Conservation (phyloP, 2,113 vertebrate species). For the Colaptes auratus region DNA sequence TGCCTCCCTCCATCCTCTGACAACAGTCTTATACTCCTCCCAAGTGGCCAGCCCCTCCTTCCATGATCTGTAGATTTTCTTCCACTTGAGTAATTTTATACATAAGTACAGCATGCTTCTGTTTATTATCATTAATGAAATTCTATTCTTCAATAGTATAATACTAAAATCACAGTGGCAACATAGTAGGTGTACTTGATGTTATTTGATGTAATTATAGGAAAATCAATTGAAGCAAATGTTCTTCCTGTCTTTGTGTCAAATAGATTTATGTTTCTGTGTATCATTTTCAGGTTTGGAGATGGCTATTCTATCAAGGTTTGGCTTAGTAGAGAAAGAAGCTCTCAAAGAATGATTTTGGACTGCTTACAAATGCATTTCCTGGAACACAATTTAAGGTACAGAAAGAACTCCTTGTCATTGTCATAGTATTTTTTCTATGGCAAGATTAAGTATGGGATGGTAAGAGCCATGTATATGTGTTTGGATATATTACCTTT, state of each 20-base stretch:
- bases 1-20: no score
- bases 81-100: not conserved
- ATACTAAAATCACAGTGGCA: not conserved
- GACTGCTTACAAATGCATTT: conserved; percentile 55
- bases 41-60: no score
- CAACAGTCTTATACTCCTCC: no score
- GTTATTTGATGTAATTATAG: not conserved
- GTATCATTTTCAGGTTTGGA: conserved; percentile 62
- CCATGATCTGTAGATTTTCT: no score
- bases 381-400: conserved; percentile 74
- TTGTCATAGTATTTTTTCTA: not conserved
- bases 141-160: not conserved
- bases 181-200: not conserved
- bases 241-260: not conserved
- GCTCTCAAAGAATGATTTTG: conserved; percentile 5
- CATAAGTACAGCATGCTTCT: not conserved
- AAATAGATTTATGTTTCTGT: not conserved
- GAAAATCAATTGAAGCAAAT: not conserved
- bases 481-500: not conserved
- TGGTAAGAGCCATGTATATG: not conserved
- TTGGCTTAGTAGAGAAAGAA: conserved; percentile 57
- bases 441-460: not conserved
- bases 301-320: conserved; percentile 69
- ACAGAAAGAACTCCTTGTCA: not conserved
- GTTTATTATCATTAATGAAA: not conserved